A percentile compares a stretch with the other conserved stretches of the same genome.
Evolutionary conservation across 2,113 vertebrate species (phyloP).

Genomic region (Isichthys henryi): DNA sequence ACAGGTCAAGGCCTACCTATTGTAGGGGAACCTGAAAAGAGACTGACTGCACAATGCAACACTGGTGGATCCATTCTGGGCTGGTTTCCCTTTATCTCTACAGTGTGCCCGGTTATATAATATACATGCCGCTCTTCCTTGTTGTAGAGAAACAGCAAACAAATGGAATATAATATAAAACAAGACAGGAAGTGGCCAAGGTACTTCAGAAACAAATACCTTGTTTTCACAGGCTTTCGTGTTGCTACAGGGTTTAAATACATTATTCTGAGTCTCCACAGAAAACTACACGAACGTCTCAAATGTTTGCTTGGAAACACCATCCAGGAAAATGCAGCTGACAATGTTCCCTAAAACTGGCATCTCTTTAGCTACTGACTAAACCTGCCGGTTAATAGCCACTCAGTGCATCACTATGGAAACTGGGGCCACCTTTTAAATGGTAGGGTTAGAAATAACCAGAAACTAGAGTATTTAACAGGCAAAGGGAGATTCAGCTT

Average conservation of each 20-base stretch:
- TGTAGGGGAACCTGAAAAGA: too few species aligned
- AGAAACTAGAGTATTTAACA: background rate
- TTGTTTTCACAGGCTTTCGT: background rate
- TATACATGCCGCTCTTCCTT: background rate
- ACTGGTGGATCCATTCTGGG: background rate
- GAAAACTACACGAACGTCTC: background rate
- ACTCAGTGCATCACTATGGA: conserved; percentile 31
- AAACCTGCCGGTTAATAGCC: conserved; percentile 7
- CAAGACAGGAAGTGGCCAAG: background rate
- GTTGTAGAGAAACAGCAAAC: background rate
- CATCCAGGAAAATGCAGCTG: background rate
- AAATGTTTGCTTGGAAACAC: background rate
- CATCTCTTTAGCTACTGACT: background rate
- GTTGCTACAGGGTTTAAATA: background rate
- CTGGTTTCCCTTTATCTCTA: background rate
- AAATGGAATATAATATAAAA: background rate
- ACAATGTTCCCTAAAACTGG: background rate
- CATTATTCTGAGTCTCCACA: background rate
- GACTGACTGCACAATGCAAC: background rate
- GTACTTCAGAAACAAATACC: background rate
- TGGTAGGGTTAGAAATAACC: conserved; percentile 24
- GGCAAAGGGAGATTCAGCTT: background rate
- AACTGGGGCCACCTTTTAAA: conserved; percentile 26
- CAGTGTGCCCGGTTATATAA: background rate
- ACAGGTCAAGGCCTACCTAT: background rate